phyloP scores from a whole-genome alignment of 1,140 invertebrate genomes.

The Triops longicaudatus region DNA sequence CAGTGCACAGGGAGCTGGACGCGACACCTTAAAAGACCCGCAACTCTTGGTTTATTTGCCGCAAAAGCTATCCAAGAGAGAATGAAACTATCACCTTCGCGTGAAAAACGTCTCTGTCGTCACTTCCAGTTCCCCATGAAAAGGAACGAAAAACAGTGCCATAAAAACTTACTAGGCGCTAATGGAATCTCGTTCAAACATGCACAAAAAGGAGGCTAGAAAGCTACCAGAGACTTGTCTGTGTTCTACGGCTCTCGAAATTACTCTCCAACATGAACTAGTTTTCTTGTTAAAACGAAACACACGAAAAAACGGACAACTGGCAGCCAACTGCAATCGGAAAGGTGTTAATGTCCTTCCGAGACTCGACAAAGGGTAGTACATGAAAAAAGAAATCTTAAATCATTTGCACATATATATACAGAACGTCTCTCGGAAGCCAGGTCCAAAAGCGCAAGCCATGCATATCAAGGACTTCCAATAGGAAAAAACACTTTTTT shows the following conservation, averaged over 20 bases:
- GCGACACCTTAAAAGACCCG: too few species aligned
- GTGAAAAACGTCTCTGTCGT: not conserved
- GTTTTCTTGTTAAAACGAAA: not conserved
- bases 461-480: not conserved
- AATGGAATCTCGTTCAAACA: conserved; percentile 9
- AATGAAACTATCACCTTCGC: not conserved
- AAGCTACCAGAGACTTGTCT: not conserved
- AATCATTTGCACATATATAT: not conserved
- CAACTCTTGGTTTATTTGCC: not conserved
- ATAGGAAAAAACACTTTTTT: not conserved
- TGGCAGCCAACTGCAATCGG: not conserved
- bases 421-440: not conserved
- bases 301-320: not conserved
- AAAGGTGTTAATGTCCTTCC: not conserved
- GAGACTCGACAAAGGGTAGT: not conserved
- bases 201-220: not conserved
- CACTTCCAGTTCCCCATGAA: conserved; percentile 1
- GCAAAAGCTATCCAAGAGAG: not conserved
- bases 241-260: not conserved
- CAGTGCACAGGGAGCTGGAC: too few species aligned
- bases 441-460: not conserved
- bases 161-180: not conserved
- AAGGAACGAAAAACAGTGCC: not conserved
- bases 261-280: not conserved
- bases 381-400: not conserved